Evolutionary conservation across 2,888 invertebrate species (phyloP).

Genomic region (Orgyia antiqua): DNA sequence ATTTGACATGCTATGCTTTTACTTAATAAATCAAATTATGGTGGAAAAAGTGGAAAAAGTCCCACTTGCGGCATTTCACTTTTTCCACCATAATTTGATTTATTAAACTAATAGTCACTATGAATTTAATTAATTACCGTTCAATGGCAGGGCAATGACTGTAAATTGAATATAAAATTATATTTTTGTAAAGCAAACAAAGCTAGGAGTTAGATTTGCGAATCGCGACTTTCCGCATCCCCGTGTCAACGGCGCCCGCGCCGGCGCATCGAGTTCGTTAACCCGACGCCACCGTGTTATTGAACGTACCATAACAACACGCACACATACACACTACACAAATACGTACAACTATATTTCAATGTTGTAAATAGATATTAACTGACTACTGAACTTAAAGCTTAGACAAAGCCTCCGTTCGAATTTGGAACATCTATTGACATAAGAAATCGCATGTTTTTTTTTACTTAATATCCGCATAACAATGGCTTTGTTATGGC

Average conservation of each 20-base stretch:
- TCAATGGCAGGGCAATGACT: slow-evolving; percentile 16
- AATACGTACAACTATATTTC: slow-evolving; percentile 21
- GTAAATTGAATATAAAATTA: slow-evolving; percentile 10
- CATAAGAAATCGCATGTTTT: background rate
- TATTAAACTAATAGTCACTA: no score
- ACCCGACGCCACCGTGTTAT: slow-evolving; percentile 66
- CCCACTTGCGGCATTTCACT: no score
- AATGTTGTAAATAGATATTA: slow-evolving; percentile 28
- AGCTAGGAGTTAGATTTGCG: slow-evolving; percentile 29
- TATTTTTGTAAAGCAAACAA: slow-evolving; percentile 13
- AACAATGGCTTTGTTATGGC: no score
- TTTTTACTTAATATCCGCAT: no score
- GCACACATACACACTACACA: slow-evolving; percentile 29
- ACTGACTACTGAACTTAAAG: slow-evolving; percentile 29
- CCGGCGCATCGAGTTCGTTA: slow-evolving; percentile 61
- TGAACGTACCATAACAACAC: slow-evolving; percentile 64
- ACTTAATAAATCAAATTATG: no score
- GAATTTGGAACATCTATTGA: background rate
- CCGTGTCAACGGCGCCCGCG: slow-evolving; percentile 63
- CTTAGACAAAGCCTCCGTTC: slow-evolving; percentile 17
- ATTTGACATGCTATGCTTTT: no score
- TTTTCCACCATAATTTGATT: no score
- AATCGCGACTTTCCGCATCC: slow-evolving; percentile 43
- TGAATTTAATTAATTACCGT: no score
- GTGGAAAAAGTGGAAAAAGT: no score